Percentiles rank a stretch among this genome's conserved stretches.
These are phyloP conservation scores for Penaeus japonicus DNA, from an alignment of 1,140 invertebrate genomes.

Conservation along the genomic window DNA sequence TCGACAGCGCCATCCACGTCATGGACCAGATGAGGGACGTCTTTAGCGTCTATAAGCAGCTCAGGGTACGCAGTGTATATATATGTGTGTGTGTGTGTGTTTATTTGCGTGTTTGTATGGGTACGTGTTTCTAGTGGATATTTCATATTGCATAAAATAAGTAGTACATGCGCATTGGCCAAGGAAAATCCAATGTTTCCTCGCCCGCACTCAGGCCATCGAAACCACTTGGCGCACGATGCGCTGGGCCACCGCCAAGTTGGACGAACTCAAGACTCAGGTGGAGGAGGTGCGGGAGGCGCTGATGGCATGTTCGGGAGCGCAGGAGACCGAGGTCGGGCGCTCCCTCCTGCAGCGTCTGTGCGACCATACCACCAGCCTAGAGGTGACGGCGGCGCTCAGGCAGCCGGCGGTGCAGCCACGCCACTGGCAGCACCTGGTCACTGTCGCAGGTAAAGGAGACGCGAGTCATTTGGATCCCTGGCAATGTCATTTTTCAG, in stretches of 20 bases:
- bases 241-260: conserved; percentile 33
- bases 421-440: conserved; percentile 48
- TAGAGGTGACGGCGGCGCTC: conserved; percentile 44
- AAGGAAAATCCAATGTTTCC: too few species aligned
- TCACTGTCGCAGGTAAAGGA: conserved; percentile 31
- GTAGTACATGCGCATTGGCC: too few species aligned
- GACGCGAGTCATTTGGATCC: too few species aligned
- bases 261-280: conserved; percentile 41
- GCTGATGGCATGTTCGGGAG: background rate
- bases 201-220: background rate
- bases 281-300: conserved; percentile 19
- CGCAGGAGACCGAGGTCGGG: conserved; percentile 13
- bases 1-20: conserved; percentile 23
- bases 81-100: background rate
- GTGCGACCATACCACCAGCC: conserved; percentile 25
- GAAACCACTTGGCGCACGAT: conserved; percentile 47
- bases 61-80: conserved; percentile 9
- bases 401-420: conserved; percentile 49
- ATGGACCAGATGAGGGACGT: conserved; percentile 32
- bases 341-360: conserved; percentile 25
- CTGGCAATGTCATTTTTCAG: background rate
- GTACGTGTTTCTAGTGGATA: too few species aligned
- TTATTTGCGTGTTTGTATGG: too few species aligned
- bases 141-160: too few species aligned
- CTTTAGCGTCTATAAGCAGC: conserved; percentile 37